Percentiles rank a stretch among this genome's conserved stretches.
Evolutionary conservation across 2,113 vertebrate genomes (phyloP).

Genomic region (Sialia sialis): DNA sequence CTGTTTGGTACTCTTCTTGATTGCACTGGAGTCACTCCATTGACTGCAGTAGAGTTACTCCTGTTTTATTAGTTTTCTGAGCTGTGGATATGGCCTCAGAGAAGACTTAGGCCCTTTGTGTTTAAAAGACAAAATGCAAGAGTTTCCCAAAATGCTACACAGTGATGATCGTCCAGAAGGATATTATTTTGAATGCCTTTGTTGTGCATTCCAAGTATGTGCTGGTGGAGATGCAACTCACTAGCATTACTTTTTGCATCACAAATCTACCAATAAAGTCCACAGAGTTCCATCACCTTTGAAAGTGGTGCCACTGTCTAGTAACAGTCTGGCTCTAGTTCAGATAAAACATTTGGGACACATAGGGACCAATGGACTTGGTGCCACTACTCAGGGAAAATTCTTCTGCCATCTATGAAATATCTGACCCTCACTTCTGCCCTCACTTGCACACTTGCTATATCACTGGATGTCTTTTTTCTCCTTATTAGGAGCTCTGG

Average conservation of each 20-base stretch:
- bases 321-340: not conserved
- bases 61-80: not conserved
- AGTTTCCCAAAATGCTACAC: not conserved
- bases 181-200: not conserved
- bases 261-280: not conserved
- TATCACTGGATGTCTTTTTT: not conserved
- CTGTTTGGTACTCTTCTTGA: not conserved
- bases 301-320: not conserved
- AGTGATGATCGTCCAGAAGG: not conserved
- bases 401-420: not conserved
- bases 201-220: not conserved
- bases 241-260: not conserved
- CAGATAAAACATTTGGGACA: not conserved
- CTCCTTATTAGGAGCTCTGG: not conserved
- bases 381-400: not conserved
- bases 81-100: not conserved
- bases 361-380: accelerated
- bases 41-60: not conserved
- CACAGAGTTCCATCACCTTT: not conserved
- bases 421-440: not conserved
- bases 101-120: not conserved
- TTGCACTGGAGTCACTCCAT: not conserved
- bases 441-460: not conserved
- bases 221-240: not conserved
- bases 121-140: not conserved